Evolutionary conservation across 2,113 vertebrate genomes (phyloP).

Genomic region (Ptilonorhynchus violaceus): DNA sequence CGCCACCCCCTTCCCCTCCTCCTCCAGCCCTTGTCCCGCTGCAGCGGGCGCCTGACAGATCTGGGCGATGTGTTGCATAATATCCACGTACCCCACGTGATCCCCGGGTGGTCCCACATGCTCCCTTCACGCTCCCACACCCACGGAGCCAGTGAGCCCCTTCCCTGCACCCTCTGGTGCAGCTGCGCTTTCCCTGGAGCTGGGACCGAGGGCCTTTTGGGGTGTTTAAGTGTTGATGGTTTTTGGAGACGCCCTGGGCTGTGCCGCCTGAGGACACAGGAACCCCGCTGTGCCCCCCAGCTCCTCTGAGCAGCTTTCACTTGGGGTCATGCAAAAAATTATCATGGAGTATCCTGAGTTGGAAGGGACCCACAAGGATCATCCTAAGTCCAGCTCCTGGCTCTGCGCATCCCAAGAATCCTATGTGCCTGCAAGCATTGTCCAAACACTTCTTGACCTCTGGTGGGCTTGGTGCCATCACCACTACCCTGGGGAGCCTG

Average conservation of each 20-base stretch:
- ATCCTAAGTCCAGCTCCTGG: rapidly evolving
- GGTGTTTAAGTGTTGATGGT: background rate
- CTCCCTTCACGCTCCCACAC: background rate
- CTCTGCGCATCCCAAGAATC: background rate
- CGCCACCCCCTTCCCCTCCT: slow-evolving; percentile 45
- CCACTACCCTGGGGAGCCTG: background rate
- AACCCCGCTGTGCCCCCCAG: rapidly evolving
- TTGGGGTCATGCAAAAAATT: rapidly evolving
- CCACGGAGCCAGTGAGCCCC: rapidly evolving
- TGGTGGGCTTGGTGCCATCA: background rate
- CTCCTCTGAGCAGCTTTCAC: background rate
- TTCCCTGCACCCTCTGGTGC: background rate
- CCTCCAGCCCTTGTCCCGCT: background rate
- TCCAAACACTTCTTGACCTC: background rate
- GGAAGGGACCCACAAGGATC: background rate
- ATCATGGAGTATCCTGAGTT: rapidly evolving
- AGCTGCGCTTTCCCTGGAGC: background rate
- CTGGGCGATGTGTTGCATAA: slow-evolving; percentile 36
- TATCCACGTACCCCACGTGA: background rate
- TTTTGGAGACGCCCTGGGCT: background rate
- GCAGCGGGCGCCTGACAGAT: slow-evolving; percentile 28
- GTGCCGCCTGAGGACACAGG: background rate
- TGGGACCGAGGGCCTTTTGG: background rate
- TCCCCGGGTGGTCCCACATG: background rate
- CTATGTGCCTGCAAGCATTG: background rate